These are phyloP conservation scores for Dolomedes plantarius DNA, from an alignment of 2,888 invertebrate species.

Conservation along the genomic window DNA sequence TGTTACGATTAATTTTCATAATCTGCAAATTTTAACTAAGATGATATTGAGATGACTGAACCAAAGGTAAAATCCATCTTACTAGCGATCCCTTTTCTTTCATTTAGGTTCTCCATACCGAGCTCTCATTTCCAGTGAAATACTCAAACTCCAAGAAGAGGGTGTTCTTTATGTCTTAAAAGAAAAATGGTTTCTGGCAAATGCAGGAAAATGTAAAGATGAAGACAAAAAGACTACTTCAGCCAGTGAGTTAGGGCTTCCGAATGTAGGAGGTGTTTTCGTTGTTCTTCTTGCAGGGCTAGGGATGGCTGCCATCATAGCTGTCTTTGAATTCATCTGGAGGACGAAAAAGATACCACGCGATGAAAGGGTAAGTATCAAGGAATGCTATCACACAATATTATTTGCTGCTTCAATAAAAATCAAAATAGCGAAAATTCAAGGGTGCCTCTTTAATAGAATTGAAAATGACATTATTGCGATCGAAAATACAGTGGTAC, in stretches of 20 bases:
- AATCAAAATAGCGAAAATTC: no score
- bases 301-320: constrained; percentile 93
- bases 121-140: constrained; percentile 94
- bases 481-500: no score
- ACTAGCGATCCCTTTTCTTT: no score
- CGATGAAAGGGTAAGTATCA: constrained; percentile 87
- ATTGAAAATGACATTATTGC: no score
- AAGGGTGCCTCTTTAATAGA: no score
- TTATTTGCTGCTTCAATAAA: no score
- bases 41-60: no score
- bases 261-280: constrained; percentile 97
- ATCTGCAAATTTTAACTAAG: no score
- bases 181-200: constrained; percentile 99
- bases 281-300: constrained; percentile 95
- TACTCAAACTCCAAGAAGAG: constrained; percentile 95
- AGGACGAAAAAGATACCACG: constrained; percentile 94
- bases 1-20: no score
- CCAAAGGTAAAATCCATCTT: no score
- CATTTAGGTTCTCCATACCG: constrained; percentile 91
- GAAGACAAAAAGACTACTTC: constrained; percentile 74
- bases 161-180: constrained; percentile 84
- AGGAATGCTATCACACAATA: no score
- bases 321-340: constrained; percentile 97
- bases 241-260: constrained; percentile 84
- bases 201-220: constrained; percentile 80